Evolutionary conservation across 2,888 invertebrate genomes (phyloP).

Genomic region (Nineta flava): DNA sequence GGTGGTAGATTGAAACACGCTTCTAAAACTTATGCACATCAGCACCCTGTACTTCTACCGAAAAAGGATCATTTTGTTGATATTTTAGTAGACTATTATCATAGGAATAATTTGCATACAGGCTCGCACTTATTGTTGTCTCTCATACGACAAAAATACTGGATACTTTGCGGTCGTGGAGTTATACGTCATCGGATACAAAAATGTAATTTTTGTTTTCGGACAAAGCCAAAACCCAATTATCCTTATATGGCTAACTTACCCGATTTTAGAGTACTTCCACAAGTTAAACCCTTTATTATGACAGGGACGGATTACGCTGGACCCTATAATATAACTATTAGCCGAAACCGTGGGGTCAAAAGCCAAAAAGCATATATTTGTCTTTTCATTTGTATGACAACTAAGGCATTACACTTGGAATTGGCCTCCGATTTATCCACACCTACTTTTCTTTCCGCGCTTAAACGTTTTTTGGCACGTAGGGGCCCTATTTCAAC

Average conservation of each 20-base stretch:
- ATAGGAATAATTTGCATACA: constrained; percentile 11
- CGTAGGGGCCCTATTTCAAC: constrained; percentile 13
- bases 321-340: neutral
- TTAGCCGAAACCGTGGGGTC: constrained; percentile 5
- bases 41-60: constrained; percentile 9
- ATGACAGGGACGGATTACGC: neutral
- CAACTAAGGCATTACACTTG: constrained; percentile 15
- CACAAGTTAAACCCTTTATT: neutral
- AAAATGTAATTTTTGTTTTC: too few relatives aligned
- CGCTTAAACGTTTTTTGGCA: constrained; percentile 14
- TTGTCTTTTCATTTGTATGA: constrained; percentile 14
- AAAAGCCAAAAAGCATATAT: constrained; percentile 14
- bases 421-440: constrained; percentile 14
- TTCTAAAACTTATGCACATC: constrained; percentile 4
- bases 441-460: constrained; percentile 12
- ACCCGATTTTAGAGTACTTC: neutral
- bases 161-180: constrained; percentile 12
- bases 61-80: constrained; percentile 5
- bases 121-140: constrained; percentile 11
- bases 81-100: constrained; percentile 12
- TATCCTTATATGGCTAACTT: neutral
- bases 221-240: neutral
- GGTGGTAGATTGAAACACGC: constrained; percentile 9
- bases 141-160: constrained; percentile 12
- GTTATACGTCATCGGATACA: too few relatives aligned